Evolutionary conservation across 1,140 invertebrate species (phyloP).

Genomic region (Agrypnia vestita): DNA sequence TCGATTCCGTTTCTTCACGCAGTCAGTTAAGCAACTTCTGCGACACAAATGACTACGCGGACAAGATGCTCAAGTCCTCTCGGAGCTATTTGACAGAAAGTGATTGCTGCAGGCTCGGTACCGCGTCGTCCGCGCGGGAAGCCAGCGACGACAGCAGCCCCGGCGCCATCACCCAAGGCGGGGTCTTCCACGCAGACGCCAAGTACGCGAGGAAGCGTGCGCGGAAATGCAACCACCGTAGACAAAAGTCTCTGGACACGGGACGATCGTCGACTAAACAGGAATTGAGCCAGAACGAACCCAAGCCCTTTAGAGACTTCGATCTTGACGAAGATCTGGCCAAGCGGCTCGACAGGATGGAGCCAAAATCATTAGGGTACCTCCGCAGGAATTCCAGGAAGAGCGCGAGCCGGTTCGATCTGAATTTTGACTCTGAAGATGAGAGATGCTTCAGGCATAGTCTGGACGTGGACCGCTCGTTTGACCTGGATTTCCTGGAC

Average conservation of each 20-base stretch:
- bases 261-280: constrained; percentile 45
- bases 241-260: constrained; percentile 56
- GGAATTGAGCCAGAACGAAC: constrained; percentile 45
- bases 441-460: constrained; percentile 58
- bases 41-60: constrained; percentile 52
- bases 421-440: constrained; percentile 59
- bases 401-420: constrained; percentile 55
- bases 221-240: constrained; percentile 51
- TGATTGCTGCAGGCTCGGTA: constrained; percentile 51
- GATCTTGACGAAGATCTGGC: constrained; percentile 58
- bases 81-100: constrained; percentile 55
- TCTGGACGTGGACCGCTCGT: constrained; percentile 57
- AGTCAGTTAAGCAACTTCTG: constrained; percentile 50
- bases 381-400: constrained; percentile 52
- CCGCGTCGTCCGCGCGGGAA: constrained; percentile 50
- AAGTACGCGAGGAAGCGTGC: constrained; percentile 54
- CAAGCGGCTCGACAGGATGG: constrained; percentile 54
- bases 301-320: constrained; percentile 53
- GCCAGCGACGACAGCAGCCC: constrained; percentile 58
- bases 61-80: constrained; percentile 59
- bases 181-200: constrained; percentile 41
- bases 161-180: constrained; percentile 50
- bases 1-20: constrained; percentile 55
- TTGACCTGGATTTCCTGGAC: constrained; percentile 58
- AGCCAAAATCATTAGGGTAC: constrained; percentile 50